These are phyloP conservation scores for Apus apus DNA, from an alignment of 2,113 vertebrate species.

Conservation along the genomic window DNA sequence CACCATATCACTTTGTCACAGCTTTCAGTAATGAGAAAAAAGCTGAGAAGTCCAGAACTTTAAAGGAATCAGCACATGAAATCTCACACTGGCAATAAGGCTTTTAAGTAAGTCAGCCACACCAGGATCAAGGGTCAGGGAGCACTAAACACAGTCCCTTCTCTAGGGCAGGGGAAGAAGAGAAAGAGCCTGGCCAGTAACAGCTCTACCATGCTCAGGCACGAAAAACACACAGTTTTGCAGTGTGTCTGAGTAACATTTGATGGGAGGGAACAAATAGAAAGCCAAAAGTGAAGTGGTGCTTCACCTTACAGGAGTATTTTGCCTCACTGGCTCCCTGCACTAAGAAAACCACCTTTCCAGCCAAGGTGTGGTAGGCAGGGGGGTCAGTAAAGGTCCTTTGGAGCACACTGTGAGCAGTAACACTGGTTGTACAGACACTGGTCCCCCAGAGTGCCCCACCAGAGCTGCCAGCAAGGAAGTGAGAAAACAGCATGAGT, in stretches of 20 bases:
- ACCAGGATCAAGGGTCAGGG: not conserved
- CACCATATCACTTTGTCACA: not conserved
- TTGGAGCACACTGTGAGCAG: accelerated
- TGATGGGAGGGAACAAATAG: not conserved
- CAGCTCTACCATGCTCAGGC: not conserved
- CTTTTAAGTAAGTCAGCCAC: not conserved
- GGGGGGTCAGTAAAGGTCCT: not conserved
- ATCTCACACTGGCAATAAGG: not conserved
- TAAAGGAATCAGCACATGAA: not conserved
- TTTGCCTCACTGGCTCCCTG: not conserved
- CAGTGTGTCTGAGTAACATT: not conserved
- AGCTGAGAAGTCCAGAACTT: not conserved
- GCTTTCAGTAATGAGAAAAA: not conserved
- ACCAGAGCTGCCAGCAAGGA: not conserved
- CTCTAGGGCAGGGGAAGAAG: not conserved
- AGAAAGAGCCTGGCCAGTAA: not conserved
- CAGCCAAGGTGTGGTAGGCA: not conserved
- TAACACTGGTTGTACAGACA: not conserved
- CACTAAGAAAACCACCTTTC: not conserved
- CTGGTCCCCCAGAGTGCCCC: accelerated
- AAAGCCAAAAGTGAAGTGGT: not conserved
- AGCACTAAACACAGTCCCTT: not conserved
- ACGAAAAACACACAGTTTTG: not conserved
- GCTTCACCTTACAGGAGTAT: not conserved
- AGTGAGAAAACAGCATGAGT: not conserved